phyloP scores from a whole-genome alignment of 2,888 invertebrate genomes.

The Torymus tubicola region DNA sequence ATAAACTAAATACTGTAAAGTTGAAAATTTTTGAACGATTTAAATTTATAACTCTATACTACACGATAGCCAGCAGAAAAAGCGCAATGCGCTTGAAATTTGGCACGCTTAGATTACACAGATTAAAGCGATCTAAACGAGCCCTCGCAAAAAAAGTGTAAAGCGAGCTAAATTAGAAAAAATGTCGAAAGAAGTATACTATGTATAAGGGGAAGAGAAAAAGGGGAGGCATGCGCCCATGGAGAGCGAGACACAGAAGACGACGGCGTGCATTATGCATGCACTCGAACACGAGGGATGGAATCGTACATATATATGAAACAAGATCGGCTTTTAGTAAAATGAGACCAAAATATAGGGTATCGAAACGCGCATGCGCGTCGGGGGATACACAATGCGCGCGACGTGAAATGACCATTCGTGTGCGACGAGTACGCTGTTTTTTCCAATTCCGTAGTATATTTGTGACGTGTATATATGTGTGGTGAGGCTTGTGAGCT shows the following conservation, averaged over 20 bases:
- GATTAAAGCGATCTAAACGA: slow-evolving; percentile 7
- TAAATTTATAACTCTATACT: too few species aligned
- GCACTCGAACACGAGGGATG: slow-evolving; percentile 60
- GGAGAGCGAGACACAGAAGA: too few species aligned
- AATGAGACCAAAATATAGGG: slow-evolving; percentile 74
- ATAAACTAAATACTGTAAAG: too few species aligned
- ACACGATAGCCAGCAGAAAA: too few species aligned
- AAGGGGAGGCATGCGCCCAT: slow-evolving; percentile 49
- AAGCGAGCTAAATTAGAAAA: slow-evolving; percentile 45
- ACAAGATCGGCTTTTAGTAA: slow-evolving; percentile 75
- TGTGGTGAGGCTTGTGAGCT: too few species aligned
- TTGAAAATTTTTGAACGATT: too few species aligned
- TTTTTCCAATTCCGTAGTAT: neutral
- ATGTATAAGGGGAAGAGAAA: slow-evolving; percentile 43
- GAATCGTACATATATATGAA: slow-evolving; percentile 69
- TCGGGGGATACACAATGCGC: neutral
- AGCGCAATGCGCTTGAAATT: neutral
- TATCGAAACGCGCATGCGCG: slow-evolving; percentile 61
- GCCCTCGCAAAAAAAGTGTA: neutral
- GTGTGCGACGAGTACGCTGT: neutral
- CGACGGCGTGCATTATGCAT: slow-evolving; percentile 61
- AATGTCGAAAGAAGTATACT: slow-evolving; percentile 39
- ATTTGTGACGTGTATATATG: too few species aligned
- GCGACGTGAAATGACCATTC: slow-evolving; percentile 35
- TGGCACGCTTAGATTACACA: slow-evolving; percentile 5